These are phyloP conservation scores for Mirza zaza DNA, from an alignment of 2,113 vertebrate genomes.

Conservation along the genomic window DNA sequence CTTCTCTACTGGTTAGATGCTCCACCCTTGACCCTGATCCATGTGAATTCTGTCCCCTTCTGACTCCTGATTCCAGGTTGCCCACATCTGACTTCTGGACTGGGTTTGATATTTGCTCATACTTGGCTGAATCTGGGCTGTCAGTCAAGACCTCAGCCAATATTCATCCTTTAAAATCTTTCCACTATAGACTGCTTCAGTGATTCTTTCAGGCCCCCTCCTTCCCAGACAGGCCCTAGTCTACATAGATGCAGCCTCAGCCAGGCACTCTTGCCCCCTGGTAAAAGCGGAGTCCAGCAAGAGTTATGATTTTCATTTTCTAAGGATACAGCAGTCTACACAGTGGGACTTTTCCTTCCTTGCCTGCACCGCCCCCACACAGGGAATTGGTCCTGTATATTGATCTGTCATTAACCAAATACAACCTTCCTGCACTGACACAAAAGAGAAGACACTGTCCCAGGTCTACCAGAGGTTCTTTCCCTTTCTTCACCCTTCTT, in stretches of 20 bases:
- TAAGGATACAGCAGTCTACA: not conserved
- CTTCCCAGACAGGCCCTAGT: not conserved
- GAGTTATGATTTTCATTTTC: not conserved
- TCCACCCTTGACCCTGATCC: not conserved
- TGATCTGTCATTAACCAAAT: not conserved
- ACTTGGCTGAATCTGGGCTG: not conserved
- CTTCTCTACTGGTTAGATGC: not conserved
- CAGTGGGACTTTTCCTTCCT: not conserved
- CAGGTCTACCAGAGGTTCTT: not conserved
- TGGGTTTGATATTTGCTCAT: not conserved
- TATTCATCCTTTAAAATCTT: not conserved
- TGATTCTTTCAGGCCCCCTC: not conserved
- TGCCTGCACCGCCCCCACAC: not conserved
- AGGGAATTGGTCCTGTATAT: not conserved
- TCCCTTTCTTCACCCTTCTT: not conserved
- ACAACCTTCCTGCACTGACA: not conserved
- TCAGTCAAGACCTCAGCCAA: not conserved
- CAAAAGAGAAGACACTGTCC: not conserved
- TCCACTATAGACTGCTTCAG: not conserved
- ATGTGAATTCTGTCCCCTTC: not conserved
- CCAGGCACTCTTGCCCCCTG: not conserved
- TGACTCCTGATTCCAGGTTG: not conserved
- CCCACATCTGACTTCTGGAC: not conserved
- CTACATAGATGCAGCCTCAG: not conserved
- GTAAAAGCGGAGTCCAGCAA: not conserved